These are phyloP conservation scores for Lampris megalopsis DNA, from an alignment of 2,113 vertebrate genomes.

Conservation along the genomic window DNA sequence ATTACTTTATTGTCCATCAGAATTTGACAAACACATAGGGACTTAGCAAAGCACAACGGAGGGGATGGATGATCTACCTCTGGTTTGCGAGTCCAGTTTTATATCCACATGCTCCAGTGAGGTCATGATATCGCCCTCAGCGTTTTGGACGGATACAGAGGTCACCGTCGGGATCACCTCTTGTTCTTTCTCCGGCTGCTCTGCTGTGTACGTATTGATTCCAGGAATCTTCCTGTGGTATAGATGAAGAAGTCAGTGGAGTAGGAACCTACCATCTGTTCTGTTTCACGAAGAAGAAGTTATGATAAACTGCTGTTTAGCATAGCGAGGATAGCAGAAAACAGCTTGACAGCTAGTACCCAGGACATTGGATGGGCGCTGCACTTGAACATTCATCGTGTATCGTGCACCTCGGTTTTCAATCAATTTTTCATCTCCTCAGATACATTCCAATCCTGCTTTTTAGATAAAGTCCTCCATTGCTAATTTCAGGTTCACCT, in stretches of 20 bases:
- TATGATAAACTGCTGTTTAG: conserved; percentile 33
- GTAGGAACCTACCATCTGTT: conserved; percentile 55
- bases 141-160: conserved; percentile 69
- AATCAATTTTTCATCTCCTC: conserved; percentile 78
- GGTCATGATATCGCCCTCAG: conserved; percentile 69
- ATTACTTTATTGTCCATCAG: neutral
- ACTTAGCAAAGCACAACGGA: conserved; percentile 5
- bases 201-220: conserved; percentile 72
- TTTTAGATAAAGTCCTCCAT: conserved; percentile 69
- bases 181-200: conserved; percentile 80
- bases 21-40: conserved; percentile 3
- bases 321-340: conserved; percentile 63
- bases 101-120: conserved; percentile 68
- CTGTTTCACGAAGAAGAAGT: conserved; percentile 55
- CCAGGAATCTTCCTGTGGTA: conserved; percentile 75
- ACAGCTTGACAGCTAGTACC: conserved; percentile 66
- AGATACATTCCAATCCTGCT: conserved; percentile 69
- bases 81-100: conserved; percentile 68
- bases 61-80: conserved; percentile 58
- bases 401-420: conserved; percentile 79
- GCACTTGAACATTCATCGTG: conserved; percentile 63
- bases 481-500: conserved; percentile 65
- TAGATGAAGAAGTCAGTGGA: conserved; percentile 51
- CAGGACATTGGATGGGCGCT: conserved; percentile 68
- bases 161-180: conserved; percentile 78